Evolutionary conservation across 2,113 vertebrate species (phyloP).

Genomic region (Chitala chitala): DNA sequence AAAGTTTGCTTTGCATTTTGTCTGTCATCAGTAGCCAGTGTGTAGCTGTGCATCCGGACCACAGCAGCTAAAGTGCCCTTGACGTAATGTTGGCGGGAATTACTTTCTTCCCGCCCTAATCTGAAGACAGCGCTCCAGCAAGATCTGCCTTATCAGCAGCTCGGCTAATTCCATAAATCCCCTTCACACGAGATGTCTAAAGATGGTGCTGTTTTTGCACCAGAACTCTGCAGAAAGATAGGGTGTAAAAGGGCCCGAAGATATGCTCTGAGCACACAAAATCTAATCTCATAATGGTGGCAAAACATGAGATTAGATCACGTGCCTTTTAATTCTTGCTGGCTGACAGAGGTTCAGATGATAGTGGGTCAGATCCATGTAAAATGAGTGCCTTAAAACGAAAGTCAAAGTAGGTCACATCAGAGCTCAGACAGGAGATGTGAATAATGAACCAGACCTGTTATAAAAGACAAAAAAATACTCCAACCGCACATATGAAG

Average conservation of each 20-base stretch:
- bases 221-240: not conserved
- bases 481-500: not conserved
- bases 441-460: not conserved
- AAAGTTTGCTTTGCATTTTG: not conserved
- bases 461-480: not conserved
- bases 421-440: not conserved
- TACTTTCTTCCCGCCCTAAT: not conserved
- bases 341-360: not conserved
- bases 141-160: not conserved
- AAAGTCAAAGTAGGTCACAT: not conserved
- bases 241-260: constrained; percentile 1
- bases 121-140: not conserved
- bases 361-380: not conserved
- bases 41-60: not conserved
- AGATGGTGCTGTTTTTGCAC: not conserved
- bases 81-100: not conserved
- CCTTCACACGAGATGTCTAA: not conserved
- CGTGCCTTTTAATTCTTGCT: not conserved
- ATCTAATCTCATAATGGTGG: not conserved
- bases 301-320: not conserved
- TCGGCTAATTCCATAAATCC: not conserved
- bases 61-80: not conserved
- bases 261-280: not conserved
- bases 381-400: not conserved
- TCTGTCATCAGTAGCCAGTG: not conserved